Percentiles rank a stretch among this genome's conserved stretches.
These are phyloP conservation scores for Masticophis lateralis DNA, from an alignment of 2,797 vertebrate species.

Conservation along the genomic window DNA sequence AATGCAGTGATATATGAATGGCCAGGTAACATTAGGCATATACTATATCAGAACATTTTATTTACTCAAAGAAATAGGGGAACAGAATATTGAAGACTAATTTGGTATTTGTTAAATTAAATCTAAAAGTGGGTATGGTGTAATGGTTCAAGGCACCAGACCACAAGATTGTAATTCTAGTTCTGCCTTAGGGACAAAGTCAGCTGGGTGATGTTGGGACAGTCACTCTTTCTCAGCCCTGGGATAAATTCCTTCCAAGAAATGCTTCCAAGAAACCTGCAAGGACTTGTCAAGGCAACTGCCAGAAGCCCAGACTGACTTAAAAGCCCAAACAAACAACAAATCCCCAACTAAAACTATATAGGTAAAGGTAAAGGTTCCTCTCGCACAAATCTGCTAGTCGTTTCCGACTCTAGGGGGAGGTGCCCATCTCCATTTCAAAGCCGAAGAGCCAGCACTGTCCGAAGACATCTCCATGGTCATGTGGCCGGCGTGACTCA, in stretches of 20 bases:
- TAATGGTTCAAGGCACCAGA: not conserved
- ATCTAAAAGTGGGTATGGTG: not conserved
- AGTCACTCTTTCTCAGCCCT: not conserved
- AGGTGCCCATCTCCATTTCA: too few relatives aligned
- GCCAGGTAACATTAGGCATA: not conserved
- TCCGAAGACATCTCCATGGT: too few relatives aligned
- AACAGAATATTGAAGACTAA: not conserved
- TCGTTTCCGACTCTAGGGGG: too few relatives aligned
- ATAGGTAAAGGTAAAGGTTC: not conserved
- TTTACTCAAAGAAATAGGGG: fast-evolving
- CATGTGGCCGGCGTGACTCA: too few relatives aligned
- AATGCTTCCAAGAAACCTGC: not conserved
- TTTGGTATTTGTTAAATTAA: not conserved
- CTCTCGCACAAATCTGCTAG: too few relatives aligned
- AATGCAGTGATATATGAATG: not conserved
- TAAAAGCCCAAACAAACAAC: not conserved
- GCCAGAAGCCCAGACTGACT: not conserved
- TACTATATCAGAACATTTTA: not conserved
- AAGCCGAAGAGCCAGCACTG: too few relatives aligned
- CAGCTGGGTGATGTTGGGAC: not conserved
- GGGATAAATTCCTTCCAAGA: not conserved
- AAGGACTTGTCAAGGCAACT: not conserved
- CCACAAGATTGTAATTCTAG: not conserved
- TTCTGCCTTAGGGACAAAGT: not conserved
- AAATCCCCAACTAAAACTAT: not conserved